Evolutionary conservation across 1,140 invertebrate genomes (phyloP), one percentile per base, ranked within the genome.

Genomic region (Diabrotica virgifera): DNA sequence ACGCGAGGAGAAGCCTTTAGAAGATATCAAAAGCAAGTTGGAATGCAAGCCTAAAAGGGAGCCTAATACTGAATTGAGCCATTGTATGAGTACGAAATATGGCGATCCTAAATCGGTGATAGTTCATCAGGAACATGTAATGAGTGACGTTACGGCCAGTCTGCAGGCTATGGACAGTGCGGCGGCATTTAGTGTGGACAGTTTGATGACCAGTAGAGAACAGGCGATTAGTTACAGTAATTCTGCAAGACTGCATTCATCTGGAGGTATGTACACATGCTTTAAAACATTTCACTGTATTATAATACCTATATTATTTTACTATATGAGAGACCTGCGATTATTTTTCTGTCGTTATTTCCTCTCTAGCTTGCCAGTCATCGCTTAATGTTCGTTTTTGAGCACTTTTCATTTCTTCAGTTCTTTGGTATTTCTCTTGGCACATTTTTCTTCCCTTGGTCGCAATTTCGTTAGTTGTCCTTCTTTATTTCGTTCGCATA

Each of bases 11-110:
- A 82, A 83, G 53, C 78, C 80, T 5, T 73, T 82, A n/a, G 80
- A 81, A 5, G 79, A 80, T 2, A 75, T 67, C 50, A 83, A 78
- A 72, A 80, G 83, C 57, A 75, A 85, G 57, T 35, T 64, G 11
- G 85, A 86, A 70, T 85, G 85, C 72, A 81, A 84, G 70, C 86
- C 86, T 0, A 89, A 89, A 70, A 76, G 86, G 6, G 87, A 88
- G 66, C 87, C 87, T 0, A 82, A 82, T 35, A 84, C 81, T 10
- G 86, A 88, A 36, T 72, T 80, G 9, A 77, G 68, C 52, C 70
- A 76, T 13, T 78, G 75, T 13, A 78, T 79, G 53, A 81, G 80
- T 61, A 59, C 64, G 13, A 73, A 74, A 54, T 14, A 82, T 37
- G 76, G 77, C 40, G 73, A 78, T 62, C 68, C 69, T 6, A 78